phyloP scores from a whole-genome alignment of 2,113 vertebrate species.

The Epinephelus lanceolatus region DNA sequence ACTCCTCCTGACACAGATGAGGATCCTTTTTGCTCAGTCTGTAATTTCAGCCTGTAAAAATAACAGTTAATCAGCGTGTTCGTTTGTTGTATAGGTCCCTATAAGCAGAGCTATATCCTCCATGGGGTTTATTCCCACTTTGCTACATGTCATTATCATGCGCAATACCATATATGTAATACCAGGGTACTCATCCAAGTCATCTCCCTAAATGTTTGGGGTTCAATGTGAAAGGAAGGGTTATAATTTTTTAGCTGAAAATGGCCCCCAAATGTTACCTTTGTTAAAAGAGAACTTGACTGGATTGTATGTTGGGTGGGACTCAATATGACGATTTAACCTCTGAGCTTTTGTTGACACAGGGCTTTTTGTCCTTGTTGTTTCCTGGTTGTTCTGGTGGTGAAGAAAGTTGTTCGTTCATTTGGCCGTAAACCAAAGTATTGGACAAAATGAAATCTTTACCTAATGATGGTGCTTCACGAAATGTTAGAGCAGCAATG shows the following conservation, averaged over 20 bases:
- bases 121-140: constrained; percentile 27
- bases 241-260: constrained; percentile 9
- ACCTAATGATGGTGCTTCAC: too few species aligned
- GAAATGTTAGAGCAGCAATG: too few species aligned
- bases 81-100: constrained; percentile 20
- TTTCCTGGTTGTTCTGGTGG: too few species aligned
- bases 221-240: constrained; percentile 5
- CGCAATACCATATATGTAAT: constrained; percentile 28
- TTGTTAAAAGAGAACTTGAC: not conserved
- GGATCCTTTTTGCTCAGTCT: constrained; percentile 17
- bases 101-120: not conserved
- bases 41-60: constrained; percentile 69
- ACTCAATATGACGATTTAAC: not conserved
- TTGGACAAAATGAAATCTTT: too few species aligned
- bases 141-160: constrained; percentile 25
- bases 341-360: not conserved
- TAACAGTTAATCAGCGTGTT: constrained; percentile 50
- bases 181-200: constrained; percentile 26
- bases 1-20: constrained; percentile 13
- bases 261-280: constrained; percentile 35
- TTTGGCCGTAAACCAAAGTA: too few species aligned
- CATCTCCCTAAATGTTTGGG: not conserved
- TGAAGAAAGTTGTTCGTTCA: too few species aligned
- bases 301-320: not conserved
- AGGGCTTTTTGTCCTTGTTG: not conserved